Evolutionary conservation across 2,888 invertebrate genomes (phyloP).

Genomic region (Epinotia ramella): DNA sequence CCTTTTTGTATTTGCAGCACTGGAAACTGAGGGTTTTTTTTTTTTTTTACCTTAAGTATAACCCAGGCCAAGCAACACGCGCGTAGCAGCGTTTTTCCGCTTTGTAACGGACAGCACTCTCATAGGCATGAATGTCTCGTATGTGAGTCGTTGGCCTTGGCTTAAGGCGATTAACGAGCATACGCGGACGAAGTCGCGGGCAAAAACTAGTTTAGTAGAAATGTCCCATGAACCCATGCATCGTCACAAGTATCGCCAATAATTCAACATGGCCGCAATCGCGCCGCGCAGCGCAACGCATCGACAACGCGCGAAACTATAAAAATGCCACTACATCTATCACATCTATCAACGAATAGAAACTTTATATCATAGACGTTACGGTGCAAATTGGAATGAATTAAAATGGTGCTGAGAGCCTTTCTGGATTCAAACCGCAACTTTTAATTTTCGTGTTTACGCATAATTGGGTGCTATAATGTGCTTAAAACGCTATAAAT

Average conservation of each 20-base stretch:
- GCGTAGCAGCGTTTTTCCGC: too few species aligned
- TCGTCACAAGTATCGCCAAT: conserved; percentile 13
- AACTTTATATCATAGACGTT: not conserved
- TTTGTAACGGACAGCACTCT: too few species aligned
- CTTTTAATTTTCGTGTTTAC: conserved; percentile 68
- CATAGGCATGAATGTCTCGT: too few species aligned
- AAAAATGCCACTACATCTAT: not conserved
- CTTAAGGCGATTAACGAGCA: too few species aligned
- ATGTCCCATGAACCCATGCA: conserved; percentile 1
- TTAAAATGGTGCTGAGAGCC: too few species aligned
- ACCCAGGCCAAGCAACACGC: too few species aligned
- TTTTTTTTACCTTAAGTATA: too few species aligned
- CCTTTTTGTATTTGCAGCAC: too few species aligned
- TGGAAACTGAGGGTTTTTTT: too few species aligned
- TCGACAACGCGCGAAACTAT: not conserved
- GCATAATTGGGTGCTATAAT: conserved; percentile 63
- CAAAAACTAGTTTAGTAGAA: too few species aligned
- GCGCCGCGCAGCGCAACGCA: conserved; percentile 27
- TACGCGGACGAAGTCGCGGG: too few species aligned
- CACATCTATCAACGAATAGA: not conserved
- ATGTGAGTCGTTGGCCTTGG: too few species aligned
- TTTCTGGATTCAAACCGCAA: conserved; percentile 24
- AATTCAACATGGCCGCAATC: conserved; percentile 33
- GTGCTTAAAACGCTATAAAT: conserved; percentile 62
- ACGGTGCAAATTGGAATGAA: not conserved